A percentile compares a stretch with the other conserved stretches of the same genome.
phyloP scores from a whole-genome alignment of 2,797 vertebrate species.

The Buphagus erythrorhynchus region DNA sequence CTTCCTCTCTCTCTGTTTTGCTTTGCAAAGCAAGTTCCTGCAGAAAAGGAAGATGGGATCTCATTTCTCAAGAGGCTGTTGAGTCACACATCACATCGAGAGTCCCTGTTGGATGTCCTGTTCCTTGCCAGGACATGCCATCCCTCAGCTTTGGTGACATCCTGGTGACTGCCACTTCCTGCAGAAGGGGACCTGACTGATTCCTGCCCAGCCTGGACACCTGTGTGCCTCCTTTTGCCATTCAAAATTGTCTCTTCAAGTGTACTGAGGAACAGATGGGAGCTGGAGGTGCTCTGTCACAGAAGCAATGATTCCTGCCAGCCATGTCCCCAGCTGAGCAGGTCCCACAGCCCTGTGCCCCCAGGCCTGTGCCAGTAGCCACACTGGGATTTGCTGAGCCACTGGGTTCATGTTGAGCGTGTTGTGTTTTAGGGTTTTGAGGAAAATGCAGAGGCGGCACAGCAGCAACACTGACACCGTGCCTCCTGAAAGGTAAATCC shows the following conservation, averaged over 20 bases:
- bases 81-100: neutral
- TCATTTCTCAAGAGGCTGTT: neutral
- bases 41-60: neutral
- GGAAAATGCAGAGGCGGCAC: constrained; percentile 98
- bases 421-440: constrained; percentile 83
- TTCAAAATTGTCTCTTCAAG: neutral
- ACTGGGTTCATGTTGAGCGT: constrained; percentile 67
- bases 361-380: neutral
- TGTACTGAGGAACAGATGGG: neutral
- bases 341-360: neutral
- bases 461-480: constrained; percentile 96
- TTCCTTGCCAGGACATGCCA: neutral
- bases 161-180: constrained; percentile 3
- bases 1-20: neutral
- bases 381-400: neutral
- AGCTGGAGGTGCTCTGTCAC: neutral
- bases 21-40: neutral
- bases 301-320: neutral
- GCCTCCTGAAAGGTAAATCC: constrained; percentile 90
- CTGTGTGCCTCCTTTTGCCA: neutral
- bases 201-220: neutral
- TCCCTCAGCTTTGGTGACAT: neutral
- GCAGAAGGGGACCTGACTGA: neutral
- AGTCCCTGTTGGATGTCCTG: neutral
- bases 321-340: neutral